These are phyloP conservation scores for Diadegma fenestrale DNA, from an alignment of 2,888 invertebrate genomes.

Conservation along the genomic window DNA sequence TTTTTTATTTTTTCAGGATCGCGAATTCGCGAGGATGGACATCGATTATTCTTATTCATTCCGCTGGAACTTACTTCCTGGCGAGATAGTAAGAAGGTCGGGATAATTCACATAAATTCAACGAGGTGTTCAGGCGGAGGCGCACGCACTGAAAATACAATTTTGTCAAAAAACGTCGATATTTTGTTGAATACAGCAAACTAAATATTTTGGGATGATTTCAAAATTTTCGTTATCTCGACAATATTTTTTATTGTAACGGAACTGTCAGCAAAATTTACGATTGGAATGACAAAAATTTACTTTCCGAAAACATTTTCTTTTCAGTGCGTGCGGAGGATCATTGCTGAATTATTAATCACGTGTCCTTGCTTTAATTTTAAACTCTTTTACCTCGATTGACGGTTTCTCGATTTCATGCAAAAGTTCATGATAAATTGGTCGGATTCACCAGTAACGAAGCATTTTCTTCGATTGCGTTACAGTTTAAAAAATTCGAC, in stretches of 20 bases:
- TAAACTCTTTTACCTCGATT: neutral
- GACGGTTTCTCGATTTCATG: neutral
- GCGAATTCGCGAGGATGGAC: slow-evolving; percentile 11
- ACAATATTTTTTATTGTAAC: too few species aligned
- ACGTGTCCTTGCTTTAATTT: neutral
- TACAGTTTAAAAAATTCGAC: neutral
- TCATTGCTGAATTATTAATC: neutral
- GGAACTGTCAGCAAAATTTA: too few species aligned
- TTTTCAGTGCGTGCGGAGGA: too few species aligned
- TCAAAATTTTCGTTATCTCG: too few species aligned
- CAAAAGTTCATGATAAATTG: neutral
- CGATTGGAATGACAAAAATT: too few species aligned
- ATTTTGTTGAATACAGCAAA: too few species aligned
- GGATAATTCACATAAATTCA: slow-evolving; percentile 14
- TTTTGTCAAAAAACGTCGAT: too few species aligned
- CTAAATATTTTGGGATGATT: too few species aligned
- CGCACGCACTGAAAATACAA: too few species aligned
- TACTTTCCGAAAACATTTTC: too few species aligned
- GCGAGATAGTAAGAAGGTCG: neutral
- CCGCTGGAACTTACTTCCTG: neutral
- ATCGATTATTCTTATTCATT: slow-evolving; percentile 46
- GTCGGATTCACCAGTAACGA: neutral
- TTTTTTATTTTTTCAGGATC: slow-evolving; percentile 1
- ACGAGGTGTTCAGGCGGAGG: too few species aligned
- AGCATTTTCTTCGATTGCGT: neutral